Conservation (phyloP, 2,797 vertebrate species). For the Mycteria americana region DNA sequence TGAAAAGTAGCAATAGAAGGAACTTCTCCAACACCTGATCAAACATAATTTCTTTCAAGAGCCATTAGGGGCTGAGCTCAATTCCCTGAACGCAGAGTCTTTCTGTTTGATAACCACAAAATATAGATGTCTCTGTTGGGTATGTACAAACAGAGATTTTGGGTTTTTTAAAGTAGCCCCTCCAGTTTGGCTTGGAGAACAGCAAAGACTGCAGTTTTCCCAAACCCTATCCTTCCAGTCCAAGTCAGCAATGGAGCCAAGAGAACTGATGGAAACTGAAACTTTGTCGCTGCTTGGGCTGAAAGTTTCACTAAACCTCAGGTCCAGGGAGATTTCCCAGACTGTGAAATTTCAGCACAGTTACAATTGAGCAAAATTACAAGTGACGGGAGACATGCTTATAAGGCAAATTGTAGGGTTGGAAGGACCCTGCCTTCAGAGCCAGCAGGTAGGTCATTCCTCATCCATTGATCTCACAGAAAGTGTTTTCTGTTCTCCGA, state of each 20-base stretch:
- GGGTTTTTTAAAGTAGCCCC: not conserved
- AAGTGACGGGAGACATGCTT: not conserved
- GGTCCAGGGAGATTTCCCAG: not conserved
- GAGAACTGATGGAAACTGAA: not conserved
- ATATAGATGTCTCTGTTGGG: not conserved
- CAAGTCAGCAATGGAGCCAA: not conserved
- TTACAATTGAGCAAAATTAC: not conserved
- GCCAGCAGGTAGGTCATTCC: not conserved
- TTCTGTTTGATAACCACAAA: not conserved
- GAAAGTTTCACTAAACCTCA: not conserved
- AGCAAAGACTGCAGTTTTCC: not conserved
- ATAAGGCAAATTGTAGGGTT: not conserved
- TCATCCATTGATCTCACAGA: not conserved
- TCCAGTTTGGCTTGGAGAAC: not conserved
- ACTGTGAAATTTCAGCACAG: not conserved
- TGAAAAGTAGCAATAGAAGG: not conserved
- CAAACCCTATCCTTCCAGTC: not conserved
- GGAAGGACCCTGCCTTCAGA: not conserved
- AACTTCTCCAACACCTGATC: not conserved
- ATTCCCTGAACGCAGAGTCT: not conserved
- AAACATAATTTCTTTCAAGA: not conserved
- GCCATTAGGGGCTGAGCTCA: fast-evolving
- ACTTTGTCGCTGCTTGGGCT: not conserved
- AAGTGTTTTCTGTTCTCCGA: not conserved
- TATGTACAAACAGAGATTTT: not conserved